Base-by-base conservation (phyloP, 2,797 vertebrate genomes). In the Argya squamiceps region DNA sequence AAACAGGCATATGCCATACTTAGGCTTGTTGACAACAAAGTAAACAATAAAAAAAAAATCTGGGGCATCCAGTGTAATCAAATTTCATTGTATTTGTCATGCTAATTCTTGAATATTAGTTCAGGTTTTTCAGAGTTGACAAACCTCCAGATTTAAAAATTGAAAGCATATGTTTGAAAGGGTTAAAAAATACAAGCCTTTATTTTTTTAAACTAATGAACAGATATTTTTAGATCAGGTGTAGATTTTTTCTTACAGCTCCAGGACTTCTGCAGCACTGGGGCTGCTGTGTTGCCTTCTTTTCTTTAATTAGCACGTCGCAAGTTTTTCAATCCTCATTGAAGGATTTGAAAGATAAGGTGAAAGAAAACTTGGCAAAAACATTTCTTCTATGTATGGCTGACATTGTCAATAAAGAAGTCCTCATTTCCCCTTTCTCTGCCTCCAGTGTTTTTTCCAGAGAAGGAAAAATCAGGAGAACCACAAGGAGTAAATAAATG, bases 341-440 rank as follows among this genome's bases (percentile, higher is more conserved):
- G 62, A 79, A 87, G 70, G 64, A 87, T 86, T 91, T 93, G 50
- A 92, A 76, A 87, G 78, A 87, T 76, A 93, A 97, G 78, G 60
- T 50, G 71, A 94, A 96, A 93, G 12, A 90, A 75, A 75, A 76
- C 24, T 63, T 70, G n/a, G 29, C 65, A 63, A 82, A 94, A 62
- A 11, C 15, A 44, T 75, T 92, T 80, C 29, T 76, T 78, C 68
- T 13, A 2, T 47, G 39, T 67, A 21, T 50, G 23, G 29, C 59
- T 79, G 78, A 82, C 15, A 47, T 24, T 34, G 27, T 79, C 1
- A 4, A 23, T 71, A 84, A 93, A 89, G 93, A 65, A 46, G 4
- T 3, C 49, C 30, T 49, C 10, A 24, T 69, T 84, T 90, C 46
- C 34, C 24, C 27, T 56, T 65, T 77, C 49, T 70, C 18, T 89